Percentiles rank a stretch among this genome's conserved stretches.
phyloP scores from a whole-genome alignment of 2,888 invertebrate genomes.

The Cartodere bifasciata region DNA sequence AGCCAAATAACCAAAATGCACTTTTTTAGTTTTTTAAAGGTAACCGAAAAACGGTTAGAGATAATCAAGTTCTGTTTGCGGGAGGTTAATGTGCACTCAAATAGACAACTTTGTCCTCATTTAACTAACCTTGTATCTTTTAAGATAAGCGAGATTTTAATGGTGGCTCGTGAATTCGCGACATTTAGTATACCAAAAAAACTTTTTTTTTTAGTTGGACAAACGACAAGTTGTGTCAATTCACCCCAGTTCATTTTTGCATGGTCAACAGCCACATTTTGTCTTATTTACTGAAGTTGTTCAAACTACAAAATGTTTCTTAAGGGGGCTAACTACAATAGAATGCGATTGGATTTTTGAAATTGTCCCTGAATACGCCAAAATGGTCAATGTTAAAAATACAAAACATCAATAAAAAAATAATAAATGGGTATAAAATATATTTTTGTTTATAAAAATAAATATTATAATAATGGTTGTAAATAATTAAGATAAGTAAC shows the following conservation, averaged over 20 bases:
- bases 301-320: constrained; percentile 70
- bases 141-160: no score
- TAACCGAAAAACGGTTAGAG: no score
- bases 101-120: no score
- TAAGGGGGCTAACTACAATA: constrained; percentile 64
- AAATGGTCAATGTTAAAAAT: constrained; percentile 23
- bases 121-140: no score
- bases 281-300: constrained; percentile 78
- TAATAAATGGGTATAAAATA: not conserved
- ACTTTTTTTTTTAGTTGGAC: constrained; percentile 38
- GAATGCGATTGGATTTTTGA: constrained; percentile 71
- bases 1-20: no score
- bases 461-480: no score
- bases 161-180: no score
- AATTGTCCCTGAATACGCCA: constrained; percentile 37
- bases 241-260: constrained; percentile 74
- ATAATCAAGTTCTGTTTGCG: no score
- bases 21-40: no score
- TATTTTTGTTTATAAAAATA: not conserved
- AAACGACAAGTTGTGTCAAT: constrained; percentile 58
- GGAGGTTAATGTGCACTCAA: no score
- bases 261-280: constrained; percentile 56
- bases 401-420: not conserved
- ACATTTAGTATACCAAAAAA: no score
- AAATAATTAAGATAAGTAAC: no score